Percentiles rank a stretch among this genome's conserved stretches.
Evolutionary conservation across 2,888 invertebrate species (phyloP).

Genomic region (Cylloceria caligata): DNA sequence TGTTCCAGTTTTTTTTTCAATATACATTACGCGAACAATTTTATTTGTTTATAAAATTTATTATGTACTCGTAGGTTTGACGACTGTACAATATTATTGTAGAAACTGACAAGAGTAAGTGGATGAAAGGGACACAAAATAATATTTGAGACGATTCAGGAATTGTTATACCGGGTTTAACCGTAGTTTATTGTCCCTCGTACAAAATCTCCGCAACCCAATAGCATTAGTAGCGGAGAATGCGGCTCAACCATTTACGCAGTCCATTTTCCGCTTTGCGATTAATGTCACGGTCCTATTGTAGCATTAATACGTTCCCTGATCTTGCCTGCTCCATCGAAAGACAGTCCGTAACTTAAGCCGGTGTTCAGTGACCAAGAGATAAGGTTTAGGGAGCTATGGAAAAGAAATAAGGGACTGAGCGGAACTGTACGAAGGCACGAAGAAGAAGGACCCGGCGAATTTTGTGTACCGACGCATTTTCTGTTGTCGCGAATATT

Average conservation of each 20-base stretch:
- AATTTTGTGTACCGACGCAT: slow-evolving; percentile 29
- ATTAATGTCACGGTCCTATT: slow-evolving; percentile 60
- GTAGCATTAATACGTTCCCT: slow-evolving; percentile 30
- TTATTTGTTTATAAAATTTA: neutral
- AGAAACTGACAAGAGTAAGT: neutral
- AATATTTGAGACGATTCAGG: neutral
- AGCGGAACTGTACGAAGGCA: neutral
- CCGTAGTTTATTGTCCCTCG: slow-evolving; percentile 10
- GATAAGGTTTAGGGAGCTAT: slow-evolving; percentile 55
- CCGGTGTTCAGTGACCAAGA: slow-evolving; percentile 59
- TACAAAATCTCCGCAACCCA: neutral
- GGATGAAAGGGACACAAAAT: neutral
- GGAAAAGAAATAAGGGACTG: slow-evolving; percentile 32
- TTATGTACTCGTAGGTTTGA: neutral
- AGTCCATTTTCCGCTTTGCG: slow-evolving; percentile 16
- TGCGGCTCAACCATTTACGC: neutral
- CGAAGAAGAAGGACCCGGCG: slow-evolving; percentile 24
- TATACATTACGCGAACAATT: neutral
- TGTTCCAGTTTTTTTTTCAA: no score
- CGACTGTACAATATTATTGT: neutral
- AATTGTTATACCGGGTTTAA: slow-evolving; percentile 21
- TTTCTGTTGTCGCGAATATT: slow-evolving; percentile 75
- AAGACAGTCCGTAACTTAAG: slow-evolving; percentile 55
- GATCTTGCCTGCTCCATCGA: slow-evolving; percentile 16
- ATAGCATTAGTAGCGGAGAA: slow-evolving; percentile 16